Evolutionary conservation across 2,797 vertebrate genomes (phyloP).

Genomic region (Pogonophryne albipinna): DNA sequence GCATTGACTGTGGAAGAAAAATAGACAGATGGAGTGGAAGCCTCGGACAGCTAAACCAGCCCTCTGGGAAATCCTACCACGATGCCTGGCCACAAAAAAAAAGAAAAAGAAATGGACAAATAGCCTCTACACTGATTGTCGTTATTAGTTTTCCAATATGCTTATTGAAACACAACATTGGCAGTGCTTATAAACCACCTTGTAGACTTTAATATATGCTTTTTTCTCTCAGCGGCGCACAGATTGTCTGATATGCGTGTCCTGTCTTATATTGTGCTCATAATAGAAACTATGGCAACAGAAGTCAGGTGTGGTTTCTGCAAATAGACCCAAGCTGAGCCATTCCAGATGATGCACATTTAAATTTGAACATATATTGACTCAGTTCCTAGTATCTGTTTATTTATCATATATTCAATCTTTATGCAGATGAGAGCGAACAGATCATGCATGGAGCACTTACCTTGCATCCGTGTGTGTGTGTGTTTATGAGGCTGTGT

Average conservation of each 20-base stretch:
- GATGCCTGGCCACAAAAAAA: constrained; percentile 31
- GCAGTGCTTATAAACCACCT: constrained; percentile 27
- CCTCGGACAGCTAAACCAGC: constrained; percentile 55
- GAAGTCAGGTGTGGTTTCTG: constrained; percentile 60
- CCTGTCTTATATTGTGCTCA: constrained; percentile 51
- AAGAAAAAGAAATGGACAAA: neutral
- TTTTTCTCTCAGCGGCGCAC: constrained; percentile 33
- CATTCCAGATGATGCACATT: constrained; percentile 71
- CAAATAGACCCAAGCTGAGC: constrained; percentile 69
- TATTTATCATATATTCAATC: constrained; percentile 79
- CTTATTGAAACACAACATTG: constrained; percentile 27
- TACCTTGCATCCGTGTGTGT: constrained; percentile 51
- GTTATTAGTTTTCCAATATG: constrained; percentile 51
- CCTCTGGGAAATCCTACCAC: constrained; percentile 59
- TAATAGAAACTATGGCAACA: constrained; percentile 79
- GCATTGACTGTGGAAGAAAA: constrained; percentile 55
- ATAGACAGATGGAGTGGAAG: constrained; percentile 65
- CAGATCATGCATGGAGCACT: constrained; percentile 71
- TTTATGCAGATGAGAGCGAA: constrained; percentile 80
- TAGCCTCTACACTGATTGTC: constrained; percentile 35
- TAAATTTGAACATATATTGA: constrained; percentile 72
- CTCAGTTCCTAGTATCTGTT: constrained; percentile 66
- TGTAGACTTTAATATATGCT: constrained; percentile 12
- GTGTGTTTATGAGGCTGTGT: constrained; percentile 43
- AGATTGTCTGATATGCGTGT: constrained; percentile 31